Base-by-base conservation (phyloP, 2,888 invertebrate species). In the Cataglyphis albicans region DNA sequence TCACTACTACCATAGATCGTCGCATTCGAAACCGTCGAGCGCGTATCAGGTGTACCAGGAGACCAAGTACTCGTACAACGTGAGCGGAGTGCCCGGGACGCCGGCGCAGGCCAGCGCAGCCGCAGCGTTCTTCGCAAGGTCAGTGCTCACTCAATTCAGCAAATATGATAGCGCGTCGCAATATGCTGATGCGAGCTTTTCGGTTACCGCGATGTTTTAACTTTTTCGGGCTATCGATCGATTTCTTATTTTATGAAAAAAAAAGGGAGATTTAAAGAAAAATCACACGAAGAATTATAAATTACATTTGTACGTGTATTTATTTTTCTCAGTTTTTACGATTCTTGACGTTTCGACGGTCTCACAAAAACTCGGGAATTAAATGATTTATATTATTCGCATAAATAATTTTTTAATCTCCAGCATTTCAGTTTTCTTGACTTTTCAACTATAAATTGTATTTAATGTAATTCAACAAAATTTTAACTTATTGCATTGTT, bases 91-190 rank as follows among this genome's bases (percentile, higher is more conserved):
- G 84, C 95, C 95, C 25, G 95, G 95, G 81, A 95, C 95, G 90
- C 94, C 95, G 81, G 95, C 95, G 68, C 96, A 96, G 90, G 95
- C 96, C 65, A 95, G 95, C 80, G 96, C 96, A 73, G 96, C 96
- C 65, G 96, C 96, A 82, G 96, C 96, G 85, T 96, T 96, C 94
- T 96, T 96, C 92, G 96, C 96, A 92, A 95, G 96, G 96, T 96
- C 92, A 95, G 95, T 93, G 55, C 32, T 82, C 76, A 86, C 81
- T 85, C 85, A 70, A 87, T 82, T 83, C 74, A 63, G 32, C 74
- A 44, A 81, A 70, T 67, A 82, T 74, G 76, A 87, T 87, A 83
- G 73, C 84, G 80, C 76, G 73, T 64, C 35, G 38, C 84, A 55
- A 82, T 74, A 67, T 87, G 81, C 83, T 85, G 81, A 81, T 41